Conservation (phyloP, 1,140 invertebrate genomes). For the Neelides sp. region DNA sequence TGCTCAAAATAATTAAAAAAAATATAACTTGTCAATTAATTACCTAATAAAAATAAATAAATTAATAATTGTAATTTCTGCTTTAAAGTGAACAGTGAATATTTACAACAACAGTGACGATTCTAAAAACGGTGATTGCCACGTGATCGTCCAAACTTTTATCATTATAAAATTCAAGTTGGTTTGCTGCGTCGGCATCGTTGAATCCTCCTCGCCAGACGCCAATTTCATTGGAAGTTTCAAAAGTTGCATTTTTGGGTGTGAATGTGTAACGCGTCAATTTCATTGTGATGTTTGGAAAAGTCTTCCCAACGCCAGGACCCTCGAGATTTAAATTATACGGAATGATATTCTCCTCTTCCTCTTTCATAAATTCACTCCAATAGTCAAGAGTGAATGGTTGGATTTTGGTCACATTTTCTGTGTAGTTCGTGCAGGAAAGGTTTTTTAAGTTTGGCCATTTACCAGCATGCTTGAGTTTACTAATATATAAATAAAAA, state of each 20-base stretch:
- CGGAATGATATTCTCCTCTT: constrained; percentile 36
- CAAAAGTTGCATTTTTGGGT: no score
- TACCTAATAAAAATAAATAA: not conserved
- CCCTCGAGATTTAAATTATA: constrained; percentile 46
- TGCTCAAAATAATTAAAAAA: constrained; percentile 34
- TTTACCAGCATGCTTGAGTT: no score
- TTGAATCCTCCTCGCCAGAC: constrained; percentile 54
- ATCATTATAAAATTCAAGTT: constrained; percentile 48
- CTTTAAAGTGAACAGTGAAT: no score
- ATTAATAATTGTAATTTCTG: not conserved
- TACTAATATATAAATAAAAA: no score
- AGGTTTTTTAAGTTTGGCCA: no score
- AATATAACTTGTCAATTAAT: not conserved
- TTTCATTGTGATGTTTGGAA: constrained; percentile 57
- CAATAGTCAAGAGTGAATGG: constrained; percentile 8
- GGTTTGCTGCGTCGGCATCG: constrained; percentile 42
- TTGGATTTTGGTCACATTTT: constrained; percentile 23
- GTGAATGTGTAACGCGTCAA: constrained; percentile 46
- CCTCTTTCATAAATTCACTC: constrained; percentile 5
- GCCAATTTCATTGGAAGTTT: no score
- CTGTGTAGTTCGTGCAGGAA: constrained; percentile 6
- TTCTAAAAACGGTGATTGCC: constrained; percentile 63
- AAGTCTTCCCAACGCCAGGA: constrained; percentile 57
- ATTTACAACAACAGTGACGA: constrained; percentile 59
- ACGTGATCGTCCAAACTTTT: constrained; percentile 57